A percentile compares a stretch with the other conserved stretches of the same genome.
These are phyloP conservation scores for Coendou prehensilis DNA, from an alignment of 2,797 vertebrate genomes.

Conservation along the genomic window DNA sequence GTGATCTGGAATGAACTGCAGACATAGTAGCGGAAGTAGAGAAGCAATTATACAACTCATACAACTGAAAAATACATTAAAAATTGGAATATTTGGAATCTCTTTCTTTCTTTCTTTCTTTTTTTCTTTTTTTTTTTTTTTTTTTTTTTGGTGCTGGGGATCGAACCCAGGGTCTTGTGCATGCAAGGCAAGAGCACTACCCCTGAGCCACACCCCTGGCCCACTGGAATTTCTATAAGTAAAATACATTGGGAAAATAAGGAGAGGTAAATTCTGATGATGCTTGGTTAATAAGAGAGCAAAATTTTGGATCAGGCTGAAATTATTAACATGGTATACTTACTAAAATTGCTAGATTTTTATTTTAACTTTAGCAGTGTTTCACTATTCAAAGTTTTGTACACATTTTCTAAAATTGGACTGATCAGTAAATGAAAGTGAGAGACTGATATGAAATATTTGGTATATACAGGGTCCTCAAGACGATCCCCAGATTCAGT, in stretches of 20 bases:
- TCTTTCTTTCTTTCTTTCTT: background rate
- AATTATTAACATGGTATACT: background rate
- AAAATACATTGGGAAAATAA: background rate
- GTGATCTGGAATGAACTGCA: background rate
- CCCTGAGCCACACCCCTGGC: no score
- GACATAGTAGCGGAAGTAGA: background rate
- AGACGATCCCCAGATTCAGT: background rate
- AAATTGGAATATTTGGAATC: background rate
- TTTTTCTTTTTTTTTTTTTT: no score
- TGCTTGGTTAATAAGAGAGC: background rate
- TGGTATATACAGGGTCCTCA: fast-evolving
- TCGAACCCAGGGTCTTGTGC: no score
- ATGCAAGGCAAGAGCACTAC: no score
- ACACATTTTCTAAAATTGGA: background rate
- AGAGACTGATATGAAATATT: background rate
- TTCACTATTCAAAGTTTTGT: background rate
- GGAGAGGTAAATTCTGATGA: background rate
- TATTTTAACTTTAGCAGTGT: background rate
- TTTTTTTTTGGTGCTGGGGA: no score
- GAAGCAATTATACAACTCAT: background rate
- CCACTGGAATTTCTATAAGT: background rate
- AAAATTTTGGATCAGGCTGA: background rate
- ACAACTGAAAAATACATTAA: background rate
- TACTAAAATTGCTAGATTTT: background rate
- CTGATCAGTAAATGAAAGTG: background rate